Conservation (phyloP, 2,797 vertebrate genomes). For the Nyctibius grandis region DNA sequence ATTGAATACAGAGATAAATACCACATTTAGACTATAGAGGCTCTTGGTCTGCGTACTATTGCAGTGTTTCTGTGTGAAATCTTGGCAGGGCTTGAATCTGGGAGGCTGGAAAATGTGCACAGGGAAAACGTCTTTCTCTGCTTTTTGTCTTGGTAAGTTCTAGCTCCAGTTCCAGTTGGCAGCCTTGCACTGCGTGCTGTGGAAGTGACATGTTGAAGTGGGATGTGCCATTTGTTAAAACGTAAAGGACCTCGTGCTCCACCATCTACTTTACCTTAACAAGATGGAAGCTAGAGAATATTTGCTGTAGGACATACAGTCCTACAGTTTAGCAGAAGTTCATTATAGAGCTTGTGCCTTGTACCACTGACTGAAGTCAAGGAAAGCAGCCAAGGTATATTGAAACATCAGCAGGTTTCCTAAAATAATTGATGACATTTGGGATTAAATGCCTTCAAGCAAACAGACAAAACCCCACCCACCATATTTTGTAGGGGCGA, state of each 20-base stretch:
- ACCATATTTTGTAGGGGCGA: not conserved
- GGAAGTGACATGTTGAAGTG: not conserved
- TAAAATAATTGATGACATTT: not conserved
- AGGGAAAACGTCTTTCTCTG: not conserved
- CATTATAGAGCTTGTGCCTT: not conserved
- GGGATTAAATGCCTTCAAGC: not conserved
- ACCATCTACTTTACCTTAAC: not conserved
- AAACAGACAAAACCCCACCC: not conserved
- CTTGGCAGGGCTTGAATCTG: not conserved
- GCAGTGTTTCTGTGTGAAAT: not conserved
- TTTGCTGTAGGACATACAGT: not conserved
- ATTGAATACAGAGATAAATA: not conserved
- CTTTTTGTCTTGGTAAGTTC: not conserved
- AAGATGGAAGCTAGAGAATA: not conserved
- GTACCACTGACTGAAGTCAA: not conserved
- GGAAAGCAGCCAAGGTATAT: not conserved
- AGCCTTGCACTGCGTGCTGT: not conserved
- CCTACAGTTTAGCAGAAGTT: not conserved
- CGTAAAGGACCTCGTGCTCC: rapidly evolving
- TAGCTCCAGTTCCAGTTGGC: not conserved
- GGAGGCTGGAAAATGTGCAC: not conserved
- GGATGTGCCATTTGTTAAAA: not conserved
- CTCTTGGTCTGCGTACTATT: not conserved
- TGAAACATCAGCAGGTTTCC: not conserved
- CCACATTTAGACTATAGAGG: not conserved